Base-by-base conservation (phyloP, 2,888 invertebrate species). In the Thera britannica region DNA sequence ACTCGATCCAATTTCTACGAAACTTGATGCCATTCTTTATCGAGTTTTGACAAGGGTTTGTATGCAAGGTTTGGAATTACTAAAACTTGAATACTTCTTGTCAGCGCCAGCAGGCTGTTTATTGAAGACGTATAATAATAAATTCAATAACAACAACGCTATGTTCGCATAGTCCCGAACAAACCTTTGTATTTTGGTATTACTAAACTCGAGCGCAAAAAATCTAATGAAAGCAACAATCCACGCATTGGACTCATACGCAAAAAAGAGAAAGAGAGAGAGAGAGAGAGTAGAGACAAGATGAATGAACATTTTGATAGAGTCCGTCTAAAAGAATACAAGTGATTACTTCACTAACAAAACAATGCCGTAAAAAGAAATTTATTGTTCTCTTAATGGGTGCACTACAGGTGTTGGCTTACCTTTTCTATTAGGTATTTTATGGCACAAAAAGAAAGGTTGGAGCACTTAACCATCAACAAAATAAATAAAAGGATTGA, bases 341-440 rank as follows among this genome's bases (percentile, higher is more conserved):
- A 64, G 61, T 64, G 64, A 68, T 68, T 62, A 58, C 54, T 60
- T 52, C 60, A 51, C 44, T 48, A 49, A 34, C 65, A 67, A 69
- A 69, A 72, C 70, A 67, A 68, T 60, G 62, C 61, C 62, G 63
- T 73, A 67, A 69, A 62, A 69, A 65, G 52, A 64, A 71, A 69
- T 63, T 65, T 73, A 68, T 66, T 52, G 52, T 38, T 51, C 59
- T 59, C 62, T 54, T 70, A 71, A 73, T 60, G 65, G 67, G 46
- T 66, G 59, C 69, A 52, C 59, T 65, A 64, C 61, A 70, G 60
- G 72, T 73, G 70, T 68, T 62, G 64, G 68, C 49, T 73, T 58
- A 62, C 70, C 70, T 70, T 69, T 68, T 70, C 70, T 66, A 73
- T 71, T 70, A 73, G 68, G 59, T 65, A 23, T 41, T 12, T 44